Conservation (phyloP, 2,797 vertebrate species). For the Clarias fuscus region DNA sequence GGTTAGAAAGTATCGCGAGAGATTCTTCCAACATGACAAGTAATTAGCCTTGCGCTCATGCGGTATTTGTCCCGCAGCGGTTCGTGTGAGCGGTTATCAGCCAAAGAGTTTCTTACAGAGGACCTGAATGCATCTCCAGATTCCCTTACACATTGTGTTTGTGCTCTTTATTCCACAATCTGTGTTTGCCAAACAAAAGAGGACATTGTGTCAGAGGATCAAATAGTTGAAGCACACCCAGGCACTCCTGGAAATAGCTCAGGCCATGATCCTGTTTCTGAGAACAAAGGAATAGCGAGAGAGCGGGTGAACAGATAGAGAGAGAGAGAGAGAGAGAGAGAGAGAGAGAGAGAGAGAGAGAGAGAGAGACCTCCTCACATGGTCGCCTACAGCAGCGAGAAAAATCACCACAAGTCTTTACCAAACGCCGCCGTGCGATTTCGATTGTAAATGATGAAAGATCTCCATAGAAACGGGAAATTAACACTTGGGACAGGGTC, state of each 20-base stretch:
- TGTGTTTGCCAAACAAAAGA: slow-evolving; percentile 45
- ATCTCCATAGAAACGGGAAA: no score
- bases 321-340: no score
- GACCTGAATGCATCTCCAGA: slow-evolving; percentile 28
- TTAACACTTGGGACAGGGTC: no score
- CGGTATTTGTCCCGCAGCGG: neutral
- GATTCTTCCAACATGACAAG: neutral
- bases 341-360: no score
- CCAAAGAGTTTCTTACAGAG: slow-evolving; percentile 14
- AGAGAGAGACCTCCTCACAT: slow-evolving; percentile 27
- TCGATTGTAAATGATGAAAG: neutral
- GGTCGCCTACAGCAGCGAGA: slow-evolving; percentile 42
- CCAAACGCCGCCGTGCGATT: no score
- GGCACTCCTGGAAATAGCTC: slow-evolving; percentile 42
- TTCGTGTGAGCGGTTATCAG: neutral
- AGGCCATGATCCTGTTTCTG: slow-evolving; percentile 52
- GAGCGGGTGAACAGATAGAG: slow-evolving; percentile 36
- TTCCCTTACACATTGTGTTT: slow-evolving; percentile 41
- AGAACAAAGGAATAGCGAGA: slow-evolving; percentile 51
- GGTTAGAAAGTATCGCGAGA: neutral
- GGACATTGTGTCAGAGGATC: slow-evolving; percentile 55
- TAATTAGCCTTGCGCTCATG: neutral
- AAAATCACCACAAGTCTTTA: neutral
- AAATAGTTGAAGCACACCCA: slow-evolving; percentile 61
- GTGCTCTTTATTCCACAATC: slow-evolving; percentile 49